phyloP scores from a whole-genome alignment of 2,113 vertebrate genomes.

The Balaenoptera acutorostrata region DNA sequence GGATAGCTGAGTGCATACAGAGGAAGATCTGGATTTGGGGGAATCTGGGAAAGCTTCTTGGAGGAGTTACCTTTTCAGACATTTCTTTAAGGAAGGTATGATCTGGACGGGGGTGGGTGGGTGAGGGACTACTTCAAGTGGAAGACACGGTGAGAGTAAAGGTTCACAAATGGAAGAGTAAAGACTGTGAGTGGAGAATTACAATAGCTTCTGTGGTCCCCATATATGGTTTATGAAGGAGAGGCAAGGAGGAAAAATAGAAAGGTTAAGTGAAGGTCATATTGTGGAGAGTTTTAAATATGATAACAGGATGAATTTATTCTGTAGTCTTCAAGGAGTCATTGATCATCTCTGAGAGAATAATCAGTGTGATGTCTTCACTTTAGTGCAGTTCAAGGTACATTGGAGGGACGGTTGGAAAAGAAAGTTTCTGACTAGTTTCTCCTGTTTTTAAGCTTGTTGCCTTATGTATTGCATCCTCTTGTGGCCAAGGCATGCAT shows the following conservation, averaged over 20 bases:
- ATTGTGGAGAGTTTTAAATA: not conserved
- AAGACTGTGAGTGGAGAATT: not conserved
- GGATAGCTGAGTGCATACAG: not conserved
- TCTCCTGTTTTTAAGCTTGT: conserved; percentile 83
- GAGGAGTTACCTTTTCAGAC: not conserved
- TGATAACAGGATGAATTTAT: not conserved
- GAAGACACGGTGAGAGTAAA: not conserved
- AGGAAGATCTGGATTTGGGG: not conserved
- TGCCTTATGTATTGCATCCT: conserved; percentile 91
- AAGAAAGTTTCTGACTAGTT: not conserved
- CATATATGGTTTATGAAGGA: not conserved
- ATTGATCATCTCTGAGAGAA: not conserved
- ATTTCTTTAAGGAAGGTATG: not conserved
- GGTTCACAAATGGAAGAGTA: not conserved
- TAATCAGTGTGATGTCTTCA: not conserved
- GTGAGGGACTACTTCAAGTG: not conserved
- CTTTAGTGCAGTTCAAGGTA: not conserved
- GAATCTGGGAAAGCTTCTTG: not conserved
- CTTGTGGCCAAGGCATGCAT: conserved; percentile 93
- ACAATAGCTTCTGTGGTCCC: not conserved
- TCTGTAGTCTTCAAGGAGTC: not conserved
- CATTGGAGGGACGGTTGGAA: not conserved
- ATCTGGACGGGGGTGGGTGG: not conserved
- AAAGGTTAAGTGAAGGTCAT: not conserved
- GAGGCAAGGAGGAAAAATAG: not conserved